Conservation (phyloP, 2,113 vertebrate species). For the Notiomystis cincta region DNA sequence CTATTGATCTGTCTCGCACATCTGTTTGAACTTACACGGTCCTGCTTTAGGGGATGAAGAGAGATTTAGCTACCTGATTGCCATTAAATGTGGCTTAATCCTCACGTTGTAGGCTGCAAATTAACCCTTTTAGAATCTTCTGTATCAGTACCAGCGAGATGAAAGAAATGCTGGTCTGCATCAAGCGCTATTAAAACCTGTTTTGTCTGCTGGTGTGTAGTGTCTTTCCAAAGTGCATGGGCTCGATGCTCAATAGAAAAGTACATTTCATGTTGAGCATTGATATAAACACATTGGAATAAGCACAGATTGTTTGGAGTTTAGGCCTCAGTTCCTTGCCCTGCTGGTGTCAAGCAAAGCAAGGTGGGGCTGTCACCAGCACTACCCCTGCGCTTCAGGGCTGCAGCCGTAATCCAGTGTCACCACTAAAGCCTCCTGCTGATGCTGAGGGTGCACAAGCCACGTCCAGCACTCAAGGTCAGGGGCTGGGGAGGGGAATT, state of each 20-base stretch:
- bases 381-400: fast-evolving
- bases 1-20: neutral
- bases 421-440: neutral
- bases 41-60: neutral
- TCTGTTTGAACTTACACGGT: conserved; percentile 36
- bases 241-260: neutral
- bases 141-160: neutral
- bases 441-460: neutral
- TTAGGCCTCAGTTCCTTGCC: neutral
- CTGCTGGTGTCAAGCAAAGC: neutral
- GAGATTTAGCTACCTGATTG: conserved; percentile 29
- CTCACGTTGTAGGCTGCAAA: neutral
- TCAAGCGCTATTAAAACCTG: neutral
- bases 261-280: neutral
- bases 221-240: neutral
- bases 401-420: neutral
- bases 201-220: neutral
- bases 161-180: neutral
- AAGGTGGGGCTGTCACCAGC: neutral
- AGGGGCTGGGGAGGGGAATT: fast-evolving
- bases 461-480: neutral
- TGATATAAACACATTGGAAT: neutral
- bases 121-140: conserved; percentile 8
- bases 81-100: conserved; percentile 26
- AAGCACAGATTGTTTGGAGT: neutral